Evolutionary conservation across 2,797 vertebrate genomes (phyloP).

Genomic region (Clarias laeviceps): DNA sequence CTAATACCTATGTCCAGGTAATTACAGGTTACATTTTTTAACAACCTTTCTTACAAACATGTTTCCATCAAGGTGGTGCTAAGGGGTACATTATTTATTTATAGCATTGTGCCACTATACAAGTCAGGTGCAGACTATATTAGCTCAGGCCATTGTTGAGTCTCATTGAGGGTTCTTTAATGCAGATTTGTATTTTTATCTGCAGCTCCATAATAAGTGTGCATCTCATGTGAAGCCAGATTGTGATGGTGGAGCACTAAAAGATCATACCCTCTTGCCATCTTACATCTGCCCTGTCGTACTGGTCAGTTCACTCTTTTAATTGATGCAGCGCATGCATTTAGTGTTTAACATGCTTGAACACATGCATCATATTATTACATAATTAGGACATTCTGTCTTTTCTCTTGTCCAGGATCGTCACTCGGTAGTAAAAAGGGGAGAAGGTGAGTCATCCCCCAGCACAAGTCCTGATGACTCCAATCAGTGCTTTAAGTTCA

Average conservation of each 20-base stretch:
- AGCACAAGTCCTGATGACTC: slow-evolving; percentile 81
- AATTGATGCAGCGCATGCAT: not conserved
- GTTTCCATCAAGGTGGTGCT: not conserved
- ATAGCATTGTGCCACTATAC: not conserved
- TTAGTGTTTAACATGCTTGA: slow-evolving; percentile 2
- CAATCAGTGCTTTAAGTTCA: slow-evolving; percentile 81
- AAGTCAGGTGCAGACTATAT: slow-evolving; percentile 13
- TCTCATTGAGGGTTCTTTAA: slow-evolving; percentile 11
- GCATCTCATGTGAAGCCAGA: slow-evolving; percentile 82
- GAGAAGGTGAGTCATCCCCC: slow-evolving; percentile 79
- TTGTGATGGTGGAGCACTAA: slow-evolving; percentile 87
- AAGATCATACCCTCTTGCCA: slow-evolving; percentile 90
- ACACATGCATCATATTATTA: slow-evolving; percentile 14
- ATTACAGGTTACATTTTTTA: not conserved
- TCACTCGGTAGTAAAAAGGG: slow-evolving; percentile 79
- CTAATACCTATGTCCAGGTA: not conserved
- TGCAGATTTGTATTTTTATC: slow-evolving; percentile 30
- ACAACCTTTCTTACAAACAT: not conserved
- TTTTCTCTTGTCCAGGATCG: slow-evolving; percentile 75
- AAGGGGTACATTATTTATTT: not conserved
- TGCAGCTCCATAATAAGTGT: slow-evolving; percentile 95
- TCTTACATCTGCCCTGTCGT: slow-evolving; percentile 88
- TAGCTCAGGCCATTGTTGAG: slow-evolving; percentile 3
- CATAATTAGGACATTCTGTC: not conserved
- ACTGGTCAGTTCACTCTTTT: slow-evolving; percentile 76